phyloP scores from a whole-genome alignment of 2,113 vertebrate genomes.

The Osmerus eperlanus region DNA sequence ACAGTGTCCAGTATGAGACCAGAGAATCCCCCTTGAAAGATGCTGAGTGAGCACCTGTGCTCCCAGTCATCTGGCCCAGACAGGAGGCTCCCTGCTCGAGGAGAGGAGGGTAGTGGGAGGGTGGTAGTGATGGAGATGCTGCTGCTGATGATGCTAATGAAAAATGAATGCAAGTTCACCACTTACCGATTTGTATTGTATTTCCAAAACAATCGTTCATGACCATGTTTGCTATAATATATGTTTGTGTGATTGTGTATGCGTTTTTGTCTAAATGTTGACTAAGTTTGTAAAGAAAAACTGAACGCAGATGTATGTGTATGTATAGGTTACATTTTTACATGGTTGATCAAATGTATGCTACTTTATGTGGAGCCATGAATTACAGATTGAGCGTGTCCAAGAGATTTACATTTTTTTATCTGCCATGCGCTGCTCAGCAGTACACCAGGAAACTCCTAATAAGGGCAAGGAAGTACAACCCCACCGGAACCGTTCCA shows the following conservation, averaged over 20 bases:
- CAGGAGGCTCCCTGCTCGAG: too few species aligned
- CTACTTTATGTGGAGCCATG: slow-evolving; percentile 44
- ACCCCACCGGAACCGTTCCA: slow-evolving; percentile 79
- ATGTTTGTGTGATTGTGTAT: background rate
- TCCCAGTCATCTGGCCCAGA: too few species aligned
- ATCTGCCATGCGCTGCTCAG: slow-evolving; percentile 45
- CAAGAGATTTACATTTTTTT: slow-evolving; percentile 42
- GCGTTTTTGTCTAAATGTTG: background rate
- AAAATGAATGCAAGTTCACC: too few species aligned
- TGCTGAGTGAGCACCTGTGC: too few species aligned
- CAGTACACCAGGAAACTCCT: slow-evolving; percentile 80
- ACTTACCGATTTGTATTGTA: too few species aligned
- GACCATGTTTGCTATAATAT: background rate
- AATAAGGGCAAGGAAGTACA: slow-evolving; percentile 87
- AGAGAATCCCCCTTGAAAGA: background rate
- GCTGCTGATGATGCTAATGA: too few species aligned
- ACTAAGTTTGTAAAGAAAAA: too few species aligned
- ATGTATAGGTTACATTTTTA: background rate
- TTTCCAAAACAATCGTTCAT: background rate
- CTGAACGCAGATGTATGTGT: background rate
- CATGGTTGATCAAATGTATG: background rate
- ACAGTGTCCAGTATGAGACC: background rate
- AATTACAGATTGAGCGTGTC: slow-evolving; percentile 36
- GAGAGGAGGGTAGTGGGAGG: too few species aligned
- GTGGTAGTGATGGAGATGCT: too few species aligned